These are phyloP conservation scores for Axea sp. DNA, from an alignment of 2,888 invertebrate species.

Conservation along the genomic window DNA sequence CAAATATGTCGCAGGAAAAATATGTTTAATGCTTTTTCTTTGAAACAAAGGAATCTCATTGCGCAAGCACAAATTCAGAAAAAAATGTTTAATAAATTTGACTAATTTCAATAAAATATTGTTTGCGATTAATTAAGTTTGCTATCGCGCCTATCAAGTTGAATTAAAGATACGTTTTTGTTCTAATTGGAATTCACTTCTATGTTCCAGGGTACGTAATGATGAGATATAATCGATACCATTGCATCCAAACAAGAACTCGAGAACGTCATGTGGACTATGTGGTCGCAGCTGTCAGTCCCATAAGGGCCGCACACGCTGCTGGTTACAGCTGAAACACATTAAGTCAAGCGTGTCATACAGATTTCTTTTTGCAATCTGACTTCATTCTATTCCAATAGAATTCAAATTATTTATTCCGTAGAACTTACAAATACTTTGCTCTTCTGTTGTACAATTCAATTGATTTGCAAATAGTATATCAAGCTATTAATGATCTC, in stretches of 20 bases:
- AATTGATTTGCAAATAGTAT: too few species aligned
- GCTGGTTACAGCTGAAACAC: constrained; percentile 42
- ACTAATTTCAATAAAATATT: too few species aligned
- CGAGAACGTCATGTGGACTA: constrained; percentile 74
- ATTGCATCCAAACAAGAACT: constrained; percentile 70
- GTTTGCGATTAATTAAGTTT: too few species aligned
- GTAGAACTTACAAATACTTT: too few species aligned
- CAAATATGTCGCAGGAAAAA: constrained; percentile 30
- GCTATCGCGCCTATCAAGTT: too few species aligned
- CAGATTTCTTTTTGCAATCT: constrained; percentile 46
- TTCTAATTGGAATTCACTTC: not conserved
- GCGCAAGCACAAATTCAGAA: not conserved
- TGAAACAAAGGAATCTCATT: constrained; percentile 5
- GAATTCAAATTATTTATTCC: constrained; percentile 15
- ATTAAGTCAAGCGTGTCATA: constrained; percentile 46
- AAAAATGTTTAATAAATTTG: too few species aligned
- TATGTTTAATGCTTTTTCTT: constrained; percentile 19
- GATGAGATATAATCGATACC: constrained; percentile 74
- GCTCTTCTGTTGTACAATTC: too few species aligned
- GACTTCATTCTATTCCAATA: constrained; percentile 8
- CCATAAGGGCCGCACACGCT: constrained; percentile 44
- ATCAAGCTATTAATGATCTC: too few species aligned
- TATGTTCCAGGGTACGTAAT: constrained; percentile 52
- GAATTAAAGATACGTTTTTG: constrained; percentile 19
- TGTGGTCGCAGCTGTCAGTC: constrained; percentile 74